Base-by-base conservation (phyloP, 2,888 invertebrate genomes). In the Standfussiana lucernea region DNA sequence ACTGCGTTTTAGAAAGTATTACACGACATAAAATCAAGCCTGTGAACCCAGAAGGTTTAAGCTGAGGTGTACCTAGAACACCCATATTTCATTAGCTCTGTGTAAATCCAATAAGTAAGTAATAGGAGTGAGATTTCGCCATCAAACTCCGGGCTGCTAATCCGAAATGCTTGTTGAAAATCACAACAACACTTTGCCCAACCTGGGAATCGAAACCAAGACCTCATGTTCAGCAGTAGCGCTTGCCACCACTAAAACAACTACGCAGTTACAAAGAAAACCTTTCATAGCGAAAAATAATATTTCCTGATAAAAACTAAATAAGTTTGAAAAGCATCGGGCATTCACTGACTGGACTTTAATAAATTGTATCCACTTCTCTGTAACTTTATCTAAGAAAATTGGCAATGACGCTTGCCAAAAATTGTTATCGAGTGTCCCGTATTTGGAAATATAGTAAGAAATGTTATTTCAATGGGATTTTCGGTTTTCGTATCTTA, bases 401-500 rank as follows among this genome's bases (percentile, higher is more conserved):
- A 69, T 82, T 69, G 77, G 56, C 32, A 76, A 37, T 47, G 69
- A 37, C 28, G 37, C 50, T 77, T 59, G 56, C 68, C 72, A 79
- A 78, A 56, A 68, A 21, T 24, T 15, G 18, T 11, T 68, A 59
- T 59, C 15, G 8, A 42, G 15, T 50, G 21, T 50, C 24, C 53
- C 11, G 13, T 18, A 42, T 56, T 77, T 50, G 45, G 35, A 67
- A 67, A 59, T 62, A 5, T 35, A 21, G 28, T 35, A 37, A 35
- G 11, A 6, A 67, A 75, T 64, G 1, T 32, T 47, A 42, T 40
- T 56, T 7, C 24, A 67, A 62, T 11, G 1, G 8, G 37, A 0
- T 66, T 37, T 59, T 56, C 0, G 0, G 13, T 45, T 73, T 8
- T 3, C 59, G 7, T 67, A 21, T 28, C 10, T 35, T 15, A 18